Base-by-base conservation (phyloP, 2,888 invertebrate species). In the Drosophila kuntzei region DNA sequence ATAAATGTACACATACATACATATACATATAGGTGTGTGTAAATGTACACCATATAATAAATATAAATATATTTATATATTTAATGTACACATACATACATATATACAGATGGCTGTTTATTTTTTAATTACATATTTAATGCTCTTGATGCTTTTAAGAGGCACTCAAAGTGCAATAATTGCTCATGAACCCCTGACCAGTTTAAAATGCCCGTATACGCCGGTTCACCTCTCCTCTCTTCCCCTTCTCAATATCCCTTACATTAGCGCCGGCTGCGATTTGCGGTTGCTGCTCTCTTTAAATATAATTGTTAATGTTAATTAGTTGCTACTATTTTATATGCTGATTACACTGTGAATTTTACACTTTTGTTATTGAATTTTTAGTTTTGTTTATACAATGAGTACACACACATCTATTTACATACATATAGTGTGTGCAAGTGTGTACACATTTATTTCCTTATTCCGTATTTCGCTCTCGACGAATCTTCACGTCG, bases 161-260 rank as follows among this genome's bases (percentile, higher is more conserved):
- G 71, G 46, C 67, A 64, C 68, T 76, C 79, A 79, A 83, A 84
- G 81, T 84, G 87, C 84, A 84, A 79, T 75, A 84, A 79, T 73
- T 87, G 75, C 78, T 69, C 84, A 78, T 84, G 87, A 87, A 87
- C 87, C 53, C 65, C 22, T 46, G 68, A 76, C 69, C 32, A 64
- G 76, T 76, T 76, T 44, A 16, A 49, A 74, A 43, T 18, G 54
- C 12, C 16, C 22, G 22, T 39, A 50, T 44, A 50, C 39, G 14
- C 36, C 8, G 16, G 27, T 50, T 4, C 18, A 29, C 11, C 36
- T 25, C 36, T 20, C 2, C 36, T 16, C 3, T 8, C 18, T 8
- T 7, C 3, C 37, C 20, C 39, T 44, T 14, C 32, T 14, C 22
- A 43, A 2, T 51, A 18, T 22, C 3, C 18, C 16, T 7, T 7